These are phyloP conservation scores for Ashinkailepas kermadecensis DNA, from an alignment of 2,888 invertebrate species.

Conservation along the genomic window DNA sequence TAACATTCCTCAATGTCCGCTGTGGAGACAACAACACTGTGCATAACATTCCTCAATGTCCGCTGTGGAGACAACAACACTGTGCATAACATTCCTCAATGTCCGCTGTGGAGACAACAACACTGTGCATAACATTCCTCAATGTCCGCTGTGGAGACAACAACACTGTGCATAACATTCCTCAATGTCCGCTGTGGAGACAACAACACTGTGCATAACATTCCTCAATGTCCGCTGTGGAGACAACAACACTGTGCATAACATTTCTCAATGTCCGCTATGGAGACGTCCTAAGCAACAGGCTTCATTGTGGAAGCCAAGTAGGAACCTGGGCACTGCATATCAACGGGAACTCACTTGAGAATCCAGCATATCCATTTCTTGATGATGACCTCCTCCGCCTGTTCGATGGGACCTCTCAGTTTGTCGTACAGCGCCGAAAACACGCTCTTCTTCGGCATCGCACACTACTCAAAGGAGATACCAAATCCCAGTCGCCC, in stretches of 20 bases:
- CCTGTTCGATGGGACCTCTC: not conserved
- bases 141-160: too few relatives aligned
- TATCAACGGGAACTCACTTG: not conserved
- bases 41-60: too few relatives aligned
- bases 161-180: too few relatives aligned
- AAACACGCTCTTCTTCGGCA: not conserved
- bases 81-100: too few relatives aligned
- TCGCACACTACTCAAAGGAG: not conserved
- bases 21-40: too few relatives aligned
- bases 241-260: not conserved
- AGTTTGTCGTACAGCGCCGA: not conserved
- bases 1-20: too few relatives aligned
- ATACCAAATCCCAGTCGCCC: not conserved
- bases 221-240: not conserved
- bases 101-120: too few relatives aligned
- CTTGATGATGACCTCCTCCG: slow-evolving; percentile 5
- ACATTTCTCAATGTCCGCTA: not conserved
- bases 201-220: not conserved
- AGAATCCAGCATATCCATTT: slow-evolving; percentile 21
- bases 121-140: too few relatives aligned
- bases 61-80: too few relatives aligned
- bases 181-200: not conserved
- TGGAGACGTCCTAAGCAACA: not conserved
- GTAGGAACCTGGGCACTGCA: not conserved
- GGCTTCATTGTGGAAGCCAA: not conserved